Evolutionary conservation across 1,140 invertebrate species (phyloP).

Genomic region (Drosophila pseudoobscura): DNA sequence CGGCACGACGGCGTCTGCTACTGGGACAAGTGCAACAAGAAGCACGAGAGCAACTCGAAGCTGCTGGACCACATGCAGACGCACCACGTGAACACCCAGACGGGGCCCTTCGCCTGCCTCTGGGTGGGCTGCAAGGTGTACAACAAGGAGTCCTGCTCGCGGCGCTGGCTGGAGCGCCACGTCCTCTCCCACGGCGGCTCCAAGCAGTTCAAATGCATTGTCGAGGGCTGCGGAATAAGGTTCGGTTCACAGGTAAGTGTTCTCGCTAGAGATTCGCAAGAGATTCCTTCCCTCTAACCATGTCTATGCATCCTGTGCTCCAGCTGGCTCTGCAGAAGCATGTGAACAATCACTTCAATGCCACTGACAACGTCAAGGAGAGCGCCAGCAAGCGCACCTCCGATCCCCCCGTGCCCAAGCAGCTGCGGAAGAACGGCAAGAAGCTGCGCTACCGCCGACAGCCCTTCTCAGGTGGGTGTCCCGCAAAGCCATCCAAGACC

Average conservation of each 20-base stretch:
- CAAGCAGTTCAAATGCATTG: slow-evolving; percentile 97
- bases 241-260: slow-evolving; percentile 93
- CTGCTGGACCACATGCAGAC: slow-evolving; percentile 96
- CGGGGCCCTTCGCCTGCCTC: slow-evolving; percentile 93
- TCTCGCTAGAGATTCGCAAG: no score
- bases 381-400: slow-evolving; percentile 86
- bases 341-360: slow-evolving; percentile 96
- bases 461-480: slow-evolving; percentile 89
- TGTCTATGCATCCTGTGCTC: slow-evolving; percentile 63
- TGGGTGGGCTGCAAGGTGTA: slow-evolving; percentile 98
- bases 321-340: slow-evolving; percentile 94
- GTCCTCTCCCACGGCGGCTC: slow-evolving; percentile 95
- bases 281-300: background rate
- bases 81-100: slow-evolving; percentile 93
- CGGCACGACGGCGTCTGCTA: slow-evolving; percentile 87
- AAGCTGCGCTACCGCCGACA: slow-evolving; percentile 92
- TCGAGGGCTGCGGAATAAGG: slow-evolving; percentile 94
- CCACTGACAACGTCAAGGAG: slow-evolving; percentile 85
- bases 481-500: background rate
- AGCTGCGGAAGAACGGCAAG: slow-evolving; percentile 93
- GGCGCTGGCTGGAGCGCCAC: slow-evolving; percentile 96
- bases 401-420: slow-evolving; percentile 87
- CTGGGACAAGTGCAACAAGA: slow-evolving; percentile 93
- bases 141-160: slow-evolving; percentile 93
- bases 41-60: slow-evolving; percentile 90